Percentiles rank a stretch among this genome's conserved stretches.
These are phyloP conservation scores for Aphidius colemani DNA, from an alignment of 2,888 invertebrate genomes.

Conservation along the genomic window DNA sequence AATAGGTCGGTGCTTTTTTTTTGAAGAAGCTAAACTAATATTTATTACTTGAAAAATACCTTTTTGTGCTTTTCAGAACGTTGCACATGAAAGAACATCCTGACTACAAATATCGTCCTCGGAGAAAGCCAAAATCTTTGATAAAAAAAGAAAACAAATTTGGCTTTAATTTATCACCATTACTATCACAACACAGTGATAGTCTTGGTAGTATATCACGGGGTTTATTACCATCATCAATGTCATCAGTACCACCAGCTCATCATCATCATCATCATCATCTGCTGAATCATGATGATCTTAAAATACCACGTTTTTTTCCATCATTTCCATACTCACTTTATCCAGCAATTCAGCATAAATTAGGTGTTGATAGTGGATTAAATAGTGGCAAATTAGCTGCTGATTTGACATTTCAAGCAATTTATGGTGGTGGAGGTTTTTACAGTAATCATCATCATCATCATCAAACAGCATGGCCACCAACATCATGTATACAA, in stretches of 20 bases:
- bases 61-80: conserved; percentile 67
- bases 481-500: conserved; percentile 45
- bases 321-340: conserved; percentile 75
- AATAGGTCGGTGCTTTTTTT: too few species aligned
- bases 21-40: too few species aligned
- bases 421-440: conserved; percentile 65
- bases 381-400: conserved; percentile 62
- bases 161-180: conserved; percentile 70
- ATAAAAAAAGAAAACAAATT: conserved; percentile 81
- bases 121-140: conserved; percentile 84
- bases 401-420: conserved; percentile 70
- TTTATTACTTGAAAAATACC: too few species aligned
- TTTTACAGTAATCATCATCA: conserved; percentile 59
- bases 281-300: conserved; percentile 63
- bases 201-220: conserved; percentile 50
- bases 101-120: conserved; percentile 88
- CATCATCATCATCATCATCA: conserved; percentile 60
- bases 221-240: conserved; percentile 56
- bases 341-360: conserved; percentile 66
- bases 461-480: conserved; percentile 52
- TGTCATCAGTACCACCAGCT: conserved; percentile 63
- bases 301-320: conserved; percentile 73
- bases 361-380: conserved; percentile 61
- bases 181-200: conserved; percentile 63
- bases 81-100: conserved; percentile 93